Evolutionary conservation across 2,888 invertebrate species (phyloP).

Genomic region (Volucella inanis): DNA sequence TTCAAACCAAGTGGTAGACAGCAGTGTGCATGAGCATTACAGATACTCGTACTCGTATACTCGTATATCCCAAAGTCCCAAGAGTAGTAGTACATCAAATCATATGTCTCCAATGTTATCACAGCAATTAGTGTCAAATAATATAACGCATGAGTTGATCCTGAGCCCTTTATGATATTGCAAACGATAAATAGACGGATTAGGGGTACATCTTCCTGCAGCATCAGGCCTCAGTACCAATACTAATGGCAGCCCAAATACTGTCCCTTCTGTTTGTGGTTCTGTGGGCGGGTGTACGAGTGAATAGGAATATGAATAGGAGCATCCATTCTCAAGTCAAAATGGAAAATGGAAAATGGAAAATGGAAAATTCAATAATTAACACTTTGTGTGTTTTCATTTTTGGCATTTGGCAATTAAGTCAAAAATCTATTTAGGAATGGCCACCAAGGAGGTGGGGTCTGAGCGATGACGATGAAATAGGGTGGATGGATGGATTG

Average conservation of each 20-base stretch:
- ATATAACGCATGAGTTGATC: constrained; percentile 73
- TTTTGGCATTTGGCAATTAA: constrained; percentile 61
- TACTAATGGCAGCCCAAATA: no score
- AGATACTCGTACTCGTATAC: neutral
- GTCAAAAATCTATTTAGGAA: constrained; percentile 58
- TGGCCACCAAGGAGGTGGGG: constrained; percentile 3
- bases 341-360: constrained; percentile 63
- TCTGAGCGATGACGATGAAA: constrained; percentile 7
- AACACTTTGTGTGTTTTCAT: constrained; percentile 68
- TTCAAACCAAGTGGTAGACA: constrained; percentile 40
- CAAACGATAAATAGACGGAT: constrained; percentile 67
- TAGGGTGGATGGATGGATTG: neutral
- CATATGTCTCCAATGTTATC: constrained; percentile 66
- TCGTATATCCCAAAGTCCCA: neutral
- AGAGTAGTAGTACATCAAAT: constrained; percentile 1
- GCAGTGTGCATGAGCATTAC: constrained; percentile 12
- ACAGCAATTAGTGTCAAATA: constrained; percentile 75
- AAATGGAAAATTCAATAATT: constrained; percentile 73
- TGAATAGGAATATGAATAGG: neutral
- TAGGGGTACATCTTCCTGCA: constrained; percentile 21
- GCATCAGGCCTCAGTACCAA: neutral
- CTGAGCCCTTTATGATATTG: constrained; percentile 67
- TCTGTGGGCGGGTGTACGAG: neutral
- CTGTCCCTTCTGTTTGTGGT: no score
- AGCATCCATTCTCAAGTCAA: constrained; percentile 37